A percentile compares a stretch with the other conserved stretches of the same genome.
Conservation (phyloP, 2,888 invertebrate genomes). For the Chydorus sphaericus region DNA sequence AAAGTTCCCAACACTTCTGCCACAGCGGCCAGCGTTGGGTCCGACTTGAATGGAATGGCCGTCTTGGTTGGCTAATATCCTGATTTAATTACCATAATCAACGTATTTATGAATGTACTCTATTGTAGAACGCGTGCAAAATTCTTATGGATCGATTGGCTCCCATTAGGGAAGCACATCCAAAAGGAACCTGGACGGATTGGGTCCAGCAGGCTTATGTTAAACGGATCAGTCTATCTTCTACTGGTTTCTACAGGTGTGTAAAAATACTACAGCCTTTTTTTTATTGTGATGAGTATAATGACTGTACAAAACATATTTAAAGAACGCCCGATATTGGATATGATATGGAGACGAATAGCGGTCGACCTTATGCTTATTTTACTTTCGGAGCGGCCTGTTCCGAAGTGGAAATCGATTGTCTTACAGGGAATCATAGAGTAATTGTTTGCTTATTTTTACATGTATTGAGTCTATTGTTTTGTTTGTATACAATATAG, state of each 20-base stretch:
- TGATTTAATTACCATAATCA: neutral
- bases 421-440: constrained; percentile 1
- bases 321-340: constrained; percentile 60
- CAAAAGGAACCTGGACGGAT: constrained; percentile 65
- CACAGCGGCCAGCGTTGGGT: constrained; percentile 75
- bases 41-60: constrained; percentile 86
- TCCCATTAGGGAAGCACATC: constrained; percentile 57
- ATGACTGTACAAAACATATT: too few relatives aligned
- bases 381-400: constrained; percentile 32
- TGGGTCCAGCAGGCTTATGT: constrained; percentile 66
- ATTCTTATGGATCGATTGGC: constrained; percentile 53
- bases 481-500: too few relatives aligned
- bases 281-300: too few relatives aligned
- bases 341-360: constrained; percentile 50
- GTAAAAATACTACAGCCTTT: too few relatives aligned
- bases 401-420: constrained; percentile 29
- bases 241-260: constrained; percentile 51
- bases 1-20: constrained; percentile 83
- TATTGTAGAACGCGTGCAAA: constrained; percentile 63
- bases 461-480: too few relatives aligned
- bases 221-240: constrained; percentile 59
- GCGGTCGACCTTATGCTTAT: constrained; percentile 51
- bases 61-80: constrained; percentile 40
- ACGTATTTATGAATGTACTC: too few relatives aligned
- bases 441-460: too few relatives aligned